These are phyloP conservation scores for Philonicus albiceps DNA, from an alignment of 2,888 invertebrate genomes.

Conservation along the genomic window DNA sequence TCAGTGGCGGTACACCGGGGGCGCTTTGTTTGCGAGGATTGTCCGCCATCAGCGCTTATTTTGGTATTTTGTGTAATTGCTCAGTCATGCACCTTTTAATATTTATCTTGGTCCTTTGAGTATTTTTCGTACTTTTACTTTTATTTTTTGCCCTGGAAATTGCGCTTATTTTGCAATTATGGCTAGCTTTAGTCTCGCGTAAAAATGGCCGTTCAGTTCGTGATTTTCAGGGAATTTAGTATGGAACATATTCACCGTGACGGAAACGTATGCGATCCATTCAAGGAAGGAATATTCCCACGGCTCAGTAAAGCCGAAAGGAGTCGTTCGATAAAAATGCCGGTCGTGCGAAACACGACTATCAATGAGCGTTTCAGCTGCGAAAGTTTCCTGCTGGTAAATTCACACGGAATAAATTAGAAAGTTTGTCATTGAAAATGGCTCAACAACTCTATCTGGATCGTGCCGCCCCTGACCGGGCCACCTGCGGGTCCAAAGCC, in stretches of 20 bases:
- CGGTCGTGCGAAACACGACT: background rate
- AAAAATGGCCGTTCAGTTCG: background rate
- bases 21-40: background rate
- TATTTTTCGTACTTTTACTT: background rate
- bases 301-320: background rate
- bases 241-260: background rate
- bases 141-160: background rate
- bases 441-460: background rate
- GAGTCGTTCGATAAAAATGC: background rate
- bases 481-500: background rate
- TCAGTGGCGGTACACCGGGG: background rate
- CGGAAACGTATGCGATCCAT: background rate
- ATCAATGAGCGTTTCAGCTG: background rate
- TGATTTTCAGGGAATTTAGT: background rate
- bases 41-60: background rate
- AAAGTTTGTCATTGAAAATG: background rate
- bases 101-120: constrained; percentile 35
- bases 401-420: background rate
- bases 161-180: background rate
- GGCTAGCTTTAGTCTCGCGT: background rate
- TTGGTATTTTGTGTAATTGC: constrained; percentile 6
- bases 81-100: constrained; percentile 36
- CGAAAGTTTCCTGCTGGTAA: background rate
- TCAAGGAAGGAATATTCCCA: background rate
- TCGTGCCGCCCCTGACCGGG: background rate